Base-by-base conservation (phyloP, 2,113 vertebrate species). In the Enhydra lutris region DNA sequence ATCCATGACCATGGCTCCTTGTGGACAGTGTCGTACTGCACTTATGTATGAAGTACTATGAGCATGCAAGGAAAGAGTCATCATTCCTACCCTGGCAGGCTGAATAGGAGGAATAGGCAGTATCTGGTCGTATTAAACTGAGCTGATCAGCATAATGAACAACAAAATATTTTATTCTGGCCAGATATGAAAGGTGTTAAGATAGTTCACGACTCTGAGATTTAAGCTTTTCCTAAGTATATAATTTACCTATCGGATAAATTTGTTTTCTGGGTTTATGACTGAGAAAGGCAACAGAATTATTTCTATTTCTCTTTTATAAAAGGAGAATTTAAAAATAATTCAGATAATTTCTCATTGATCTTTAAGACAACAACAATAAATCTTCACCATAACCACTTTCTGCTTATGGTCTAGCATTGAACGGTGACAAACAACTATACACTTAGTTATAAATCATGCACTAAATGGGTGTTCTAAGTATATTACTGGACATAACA, bases 251-350 rank as follows among this genome's bases (percentile, higher is more conserved):
- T 57, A 81, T 23, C 52, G 93, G 39, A 36, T 84, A 83, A n/a
- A 23, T 61, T 82, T 92, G 29, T n/a, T 91, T 82, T 45, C 29
- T 21, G 24, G 36, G 8, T 50, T 69, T 84, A 13, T 7, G 67
- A 21, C 21, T 65, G 61, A 91, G 91, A 65, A 61, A 57, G 34
- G 17, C 26, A 89, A 55, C 42, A 89, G 57, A 95, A 85, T 95
- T n/a, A 74, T 69, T 91, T 74, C 39, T 91, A 42, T n/a, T 78
- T 52, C 59, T 76, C 15, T 26, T 83, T 87, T 96, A n/a, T 96
- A 90, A 87, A 92, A 61, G 39, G 20, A 52, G 59, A 80, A 67
- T 65, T 95, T 81, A 31, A 87, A 55, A 78, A 87, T 21, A 82
- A 87, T 21, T 47, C 24, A 55, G 57, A 67, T 90, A 76, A 74